These are phyloP conservation scores for Mayetiola destructor DNA, from an alignment of 2,888 invertebrate species.

Conservation along the genomic window DNA sequence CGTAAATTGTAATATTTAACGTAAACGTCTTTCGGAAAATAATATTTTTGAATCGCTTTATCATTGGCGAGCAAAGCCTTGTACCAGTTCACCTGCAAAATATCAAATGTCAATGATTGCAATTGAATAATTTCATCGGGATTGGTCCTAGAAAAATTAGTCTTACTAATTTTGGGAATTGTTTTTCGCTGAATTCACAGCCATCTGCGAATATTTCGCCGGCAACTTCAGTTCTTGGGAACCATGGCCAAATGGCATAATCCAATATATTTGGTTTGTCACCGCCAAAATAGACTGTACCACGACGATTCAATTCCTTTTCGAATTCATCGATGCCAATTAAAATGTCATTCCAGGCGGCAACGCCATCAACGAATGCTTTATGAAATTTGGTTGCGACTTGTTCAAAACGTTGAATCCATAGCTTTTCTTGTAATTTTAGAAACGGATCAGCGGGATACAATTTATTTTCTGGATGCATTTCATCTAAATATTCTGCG, in stretches of 20 bases:
- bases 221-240: conserved; percentile 45
- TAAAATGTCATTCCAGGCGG: conserved; percentile 39
- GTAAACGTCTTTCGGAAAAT: conserved; percentile 52
- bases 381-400: neutral
- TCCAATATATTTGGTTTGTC: conserved; percentile 61
- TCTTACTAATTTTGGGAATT: conserved; percentile 49
- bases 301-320: conserved; percentile 46
- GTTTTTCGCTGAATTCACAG: conserved; percentile 48
- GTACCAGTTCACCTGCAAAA: conserved; percentile 48
- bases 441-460: conserved; percentile 47
- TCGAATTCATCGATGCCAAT: conserved; percentile 49
- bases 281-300: conserved; percentile 51
- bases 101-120: too few relatives aligned
- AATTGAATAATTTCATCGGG: too few relatives aligned
- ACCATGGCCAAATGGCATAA: conserved; percentile 77
- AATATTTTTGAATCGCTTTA: conserved; percentile 51
- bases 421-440: conserved; percentile 32
- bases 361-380: conserved; percentile 19
- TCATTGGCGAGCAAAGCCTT: conserved; percentile 50
- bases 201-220: conserved; percentile 45
- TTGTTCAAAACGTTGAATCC: conserved; percentile 28
- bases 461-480: conserved; percentile 49
- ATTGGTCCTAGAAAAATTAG: neutral
- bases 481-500: conserved; percentile 67
- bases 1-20: conserved; percentile 53